Conservation (phyloP, 2,113 vertebrate genomes). For the Entelurus aequoreus region DNA sequence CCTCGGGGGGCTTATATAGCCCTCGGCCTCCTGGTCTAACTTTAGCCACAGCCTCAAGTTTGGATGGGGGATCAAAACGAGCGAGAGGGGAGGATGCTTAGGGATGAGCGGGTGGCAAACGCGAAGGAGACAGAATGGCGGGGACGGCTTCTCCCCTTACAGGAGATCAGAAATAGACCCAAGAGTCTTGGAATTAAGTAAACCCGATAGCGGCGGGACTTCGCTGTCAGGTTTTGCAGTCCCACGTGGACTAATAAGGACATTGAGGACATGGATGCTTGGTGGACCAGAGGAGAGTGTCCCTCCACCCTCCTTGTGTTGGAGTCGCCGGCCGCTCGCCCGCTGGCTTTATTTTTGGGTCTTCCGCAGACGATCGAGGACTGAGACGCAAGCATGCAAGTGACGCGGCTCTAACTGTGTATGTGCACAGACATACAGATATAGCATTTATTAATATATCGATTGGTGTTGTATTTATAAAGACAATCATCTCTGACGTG, state of each 20-base stretch:
- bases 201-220: conserved; percentile 69
- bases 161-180: conserved; percentile 71
- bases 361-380: conserved; percentile 34
- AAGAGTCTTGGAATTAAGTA: conserved; percentile 74
- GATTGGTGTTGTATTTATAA: neutral
- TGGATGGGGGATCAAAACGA: conserved; percentile 62
- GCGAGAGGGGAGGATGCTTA: conserved; percentile 33
- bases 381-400: conserved; percentile 17
- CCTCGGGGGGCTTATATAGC: conserved; percentile 69
- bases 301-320: conserved; percentile 37
- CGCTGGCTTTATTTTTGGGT: conserved; percentile 61
- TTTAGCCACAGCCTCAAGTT: conserved; percentile 75
- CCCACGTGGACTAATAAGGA: conserved; percentile 78
- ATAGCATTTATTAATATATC: too few species aligned
- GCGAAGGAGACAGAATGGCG: conserved; percentile 60
- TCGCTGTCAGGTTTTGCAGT: conserved; percentile 34
- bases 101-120: conserved; percentile 45
- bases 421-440: conserved; percentile 26
- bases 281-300: conserved; percentile 48
- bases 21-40: conserved; percentile 55
- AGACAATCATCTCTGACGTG: neutral
- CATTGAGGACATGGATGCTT: conserved; percentile 59
- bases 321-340: conserved; percentile 6
- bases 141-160: conserved; percentile 66
- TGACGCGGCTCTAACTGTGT: conserved; percentile 27